These are phyloP conservation scores for Neosilurus mollespiculum DNA, from an alignment of 2,797 vertebrate genomes.

Conservation along the genomic window DNA sequence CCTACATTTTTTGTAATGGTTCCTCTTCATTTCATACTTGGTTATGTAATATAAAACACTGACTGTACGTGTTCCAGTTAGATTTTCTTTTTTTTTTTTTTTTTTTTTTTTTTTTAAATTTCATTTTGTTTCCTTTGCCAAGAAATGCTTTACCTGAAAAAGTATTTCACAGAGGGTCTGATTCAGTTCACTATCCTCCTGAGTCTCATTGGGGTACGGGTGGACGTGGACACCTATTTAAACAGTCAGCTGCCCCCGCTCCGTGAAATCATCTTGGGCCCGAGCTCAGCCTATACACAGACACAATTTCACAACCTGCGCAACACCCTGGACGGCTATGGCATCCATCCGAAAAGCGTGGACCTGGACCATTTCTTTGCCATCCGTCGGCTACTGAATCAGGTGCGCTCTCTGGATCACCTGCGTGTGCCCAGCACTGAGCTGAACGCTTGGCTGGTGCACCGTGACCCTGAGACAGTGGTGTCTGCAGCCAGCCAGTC, in stretches of 20 bases:
- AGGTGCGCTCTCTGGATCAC: conserved; percentile 93
- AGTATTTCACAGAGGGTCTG: conserved; percentile 99
- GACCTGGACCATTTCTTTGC: conserved; percentile 95
- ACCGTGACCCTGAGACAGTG: conserved; percentile 90
- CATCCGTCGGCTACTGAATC: conserved; percentile 87
- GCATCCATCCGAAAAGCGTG: conserved; percentile 97
- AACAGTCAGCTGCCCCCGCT: conserved; percentile 92
- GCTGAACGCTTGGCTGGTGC: conserved; percentile 93
- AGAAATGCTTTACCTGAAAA: conserved; percentile 99
- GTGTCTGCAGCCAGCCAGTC: conserved; percentile 82
- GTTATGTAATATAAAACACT: conserved; percentile 31
- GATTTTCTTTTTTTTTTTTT: conserved; percentile 69
- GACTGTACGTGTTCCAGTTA: conserved; percentile 46
- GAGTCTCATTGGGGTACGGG: conserved; percentile 94
- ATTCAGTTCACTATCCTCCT: conserved; percentile 99
- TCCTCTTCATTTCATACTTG: conserved; percentile 20
- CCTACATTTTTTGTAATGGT: conserved; percentile 25
- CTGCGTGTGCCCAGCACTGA: conserved; percentile 90
- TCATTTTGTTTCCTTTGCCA: conserved; percentile 79
- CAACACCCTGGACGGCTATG: conserved; percentile 97
- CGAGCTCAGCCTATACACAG: conserved; percentile 97
- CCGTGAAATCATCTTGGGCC: conserved; percentile 98
- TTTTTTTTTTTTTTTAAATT: conserved; percentile 70
- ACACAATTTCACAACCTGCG: conserved; percentile 97
- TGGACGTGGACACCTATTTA: conserved; percentile 98